phyloP scores from a whole-genome alignment of 2,797 vertebrate genomes.

The Sphaeramia orbicularis region DNA sequence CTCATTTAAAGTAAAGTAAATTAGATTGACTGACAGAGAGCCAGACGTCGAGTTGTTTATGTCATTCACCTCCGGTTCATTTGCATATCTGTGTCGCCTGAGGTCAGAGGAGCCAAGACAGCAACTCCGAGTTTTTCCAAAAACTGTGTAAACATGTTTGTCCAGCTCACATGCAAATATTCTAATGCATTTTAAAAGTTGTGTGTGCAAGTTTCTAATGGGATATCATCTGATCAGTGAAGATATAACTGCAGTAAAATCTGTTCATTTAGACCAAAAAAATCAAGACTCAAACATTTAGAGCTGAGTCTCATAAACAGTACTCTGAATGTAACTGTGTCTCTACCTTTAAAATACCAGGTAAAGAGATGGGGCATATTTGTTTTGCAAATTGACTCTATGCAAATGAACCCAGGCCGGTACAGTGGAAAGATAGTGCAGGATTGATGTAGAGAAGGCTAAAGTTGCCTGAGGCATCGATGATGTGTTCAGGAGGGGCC shows the following conservation, averaged over 20 bases:
- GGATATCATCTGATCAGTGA: not conserved
- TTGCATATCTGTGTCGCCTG: conserved; percentile 51
- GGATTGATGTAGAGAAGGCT: conserved; percentile 35
- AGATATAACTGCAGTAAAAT: conserved; percentile 15
- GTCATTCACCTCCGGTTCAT: conserved; percentile 15
- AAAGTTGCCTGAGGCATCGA: conserved; percentile 44
- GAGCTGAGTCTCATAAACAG: conserved; percentile 4
- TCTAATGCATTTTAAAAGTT: not conserved
- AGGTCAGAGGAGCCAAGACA: not conserved
- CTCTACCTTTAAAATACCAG: conserved; percentile 20
- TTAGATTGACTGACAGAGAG: conserved; percentile 9
- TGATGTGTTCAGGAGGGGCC: conserved; percentile 32
- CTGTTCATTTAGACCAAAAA: conserved; percentile 28
- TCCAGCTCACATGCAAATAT: not conserved
- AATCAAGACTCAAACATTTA: conserved; percentile 43
- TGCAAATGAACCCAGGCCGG: conserved; percentile 86
- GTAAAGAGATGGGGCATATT: conserved; percentile 75
- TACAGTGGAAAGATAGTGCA: conserved; percentile 46
- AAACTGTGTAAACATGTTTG: not conserved
- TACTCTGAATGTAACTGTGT: conserved; percentile 12
- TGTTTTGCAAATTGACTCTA: conserved; percentile 92
- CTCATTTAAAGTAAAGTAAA: not conserved
- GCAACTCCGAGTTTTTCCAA: not conserved
- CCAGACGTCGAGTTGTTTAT: not conserved
- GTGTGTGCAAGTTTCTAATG: not conserved